Base-by-base conservation (phyloP, 2,888 invertebrate species). In the Meghimatium bilineatum region DNA sequence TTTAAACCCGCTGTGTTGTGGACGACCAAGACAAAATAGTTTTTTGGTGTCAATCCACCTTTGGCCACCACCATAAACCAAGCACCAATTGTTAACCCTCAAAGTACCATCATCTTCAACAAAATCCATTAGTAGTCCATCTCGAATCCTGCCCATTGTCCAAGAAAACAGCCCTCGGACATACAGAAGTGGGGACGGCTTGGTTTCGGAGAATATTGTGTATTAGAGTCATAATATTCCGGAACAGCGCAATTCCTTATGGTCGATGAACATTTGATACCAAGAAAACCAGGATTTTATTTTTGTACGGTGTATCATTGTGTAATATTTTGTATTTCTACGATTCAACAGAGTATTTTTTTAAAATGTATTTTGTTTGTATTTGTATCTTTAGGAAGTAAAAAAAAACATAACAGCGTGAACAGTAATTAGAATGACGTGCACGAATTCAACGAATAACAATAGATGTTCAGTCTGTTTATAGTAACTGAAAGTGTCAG, bases 201-300 rank as follows among this genome's bases (percentile, higher is more conserved):
- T 80, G 71, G 80, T 80, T 69, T 69, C 44, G 20, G 32, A 71
- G 69, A 69, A 56, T 56, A 80, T 80, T 80, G 49, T 56, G 80
- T 80, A 75, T 75, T 75, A 82, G 56, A 66, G 75, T 75, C 82
- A 75, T 82, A 74, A 82, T 66, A 75, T 75, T 75, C 67, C 75
- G 63, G 66, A 75, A 49, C 63, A 63, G 38, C 66, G 60, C 56
- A 60, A 75, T 74, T 75, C 75, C 75, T 82, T 75, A 82, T 74
- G 75, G 75, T 67, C 52, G 75, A 56, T 82, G 82, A 75, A 82
- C 75, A 82, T 82, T 75, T 75, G 75, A 82, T 82, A 82, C 75
- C 75, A 75, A 52, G 63, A 44, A 75, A 74, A 34, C 72, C 29
- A 75, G 44, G 32, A 29, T 32, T 32, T 74, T 71, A 26, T 34